Conservation (phyloP, 2,113 vertebrate genomes). For the Geothlypis trichas region DNA sequence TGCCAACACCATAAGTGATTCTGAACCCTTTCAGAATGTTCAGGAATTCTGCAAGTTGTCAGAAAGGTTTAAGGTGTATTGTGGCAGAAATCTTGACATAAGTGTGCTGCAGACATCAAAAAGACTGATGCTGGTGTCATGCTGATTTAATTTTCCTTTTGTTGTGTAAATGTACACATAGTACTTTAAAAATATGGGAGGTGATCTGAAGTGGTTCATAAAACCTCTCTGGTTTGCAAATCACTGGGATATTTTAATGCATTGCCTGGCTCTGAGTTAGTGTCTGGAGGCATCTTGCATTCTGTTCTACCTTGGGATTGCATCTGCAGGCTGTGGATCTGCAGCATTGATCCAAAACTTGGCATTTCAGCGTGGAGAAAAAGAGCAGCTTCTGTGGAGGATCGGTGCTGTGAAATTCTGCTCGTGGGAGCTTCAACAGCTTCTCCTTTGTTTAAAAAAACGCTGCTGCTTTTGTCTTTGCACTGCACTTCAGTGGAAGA, state of each 20-base stretch:
- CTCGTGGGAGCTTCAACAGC: background rate
- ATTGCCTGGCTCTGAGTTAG: background rate
- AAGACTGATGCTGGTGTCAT: background rate
- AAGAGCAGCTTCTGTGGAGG: background rate
- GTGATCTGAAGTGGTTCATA: constrained; percentile 35
- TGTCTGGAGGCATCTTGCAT: background rate
- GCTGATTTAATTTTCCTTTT: constrained; percentile 22
- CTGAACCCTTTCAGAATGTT: constrained; percentile 5
- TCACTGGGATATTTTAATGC: background rate
- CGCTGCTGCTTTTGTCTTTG: background rate
- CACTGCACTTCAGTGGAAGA: background rate
- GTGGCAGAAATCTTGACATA: background rate
- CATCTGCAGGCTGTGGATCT: background rate
- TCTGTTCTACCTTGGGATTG: background rate
- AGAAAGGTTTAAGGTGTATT: constrained; percentile 13
- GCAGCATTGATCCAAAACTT: background rate
- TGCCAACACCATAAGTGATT: background rate
- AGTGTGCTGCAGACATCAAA: constrained; percentile 19
- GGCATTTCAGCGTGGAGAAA: background rate
- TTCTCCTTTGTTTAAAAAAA: background rate
- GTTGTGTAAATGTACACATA: constrained; percentile 19
- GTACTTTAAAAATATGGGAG: background rate
- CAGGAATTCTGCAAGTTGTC: background rate
- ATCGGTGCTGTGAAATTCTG: background rate
- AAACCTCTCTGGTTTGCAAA: constrained; percentile 35